These are phyloP conservation scores for Parauchenoglanis punctatus DNA, from an alignment of 2,797 vertebrate genomes.

Conservation along the genomic window DNA sequence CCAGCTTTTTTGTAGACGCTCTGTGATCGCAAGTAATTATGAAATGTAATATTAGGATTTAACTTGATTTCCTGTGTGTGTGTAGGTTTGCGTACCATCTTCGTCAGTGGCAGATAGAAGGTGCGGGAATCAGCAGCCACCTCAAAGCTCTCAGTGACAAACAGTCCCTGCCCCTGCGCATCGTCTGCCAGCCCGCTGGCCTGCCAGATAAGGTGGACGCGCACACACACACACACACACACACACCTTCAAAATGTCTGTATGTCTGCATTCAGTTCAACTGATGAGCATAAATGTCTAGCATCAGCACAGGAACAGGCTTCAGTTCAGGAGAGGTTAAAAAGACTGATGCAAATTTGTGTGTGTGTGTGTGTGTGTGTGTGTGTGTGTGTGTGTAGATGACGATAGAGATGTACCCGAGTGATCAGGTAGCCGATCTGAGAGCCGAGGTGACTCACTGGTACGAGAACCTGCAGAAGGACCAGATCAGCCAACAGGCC, in stretches of 20 bases:
- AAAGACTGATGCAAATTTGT: neutral
- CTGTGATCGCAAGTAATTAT: too few relatives aligned
- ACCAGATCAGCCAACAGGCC: slow-evolving; percentile 98
- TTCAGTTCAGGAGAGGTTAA: neutral
- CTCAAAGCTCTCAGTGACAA: slow-evolving; percentile 97
- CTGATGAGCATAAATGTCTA: neutral
- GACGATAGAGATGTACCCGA: slow-evolving; percentile 99
- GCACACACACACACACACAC: neutral
- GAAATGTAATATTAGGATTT: neutral
- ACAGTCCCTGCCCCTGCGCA: slow-evolving; percentile 92
- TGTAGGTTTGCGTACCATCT: slow-evolving; percentile 96
- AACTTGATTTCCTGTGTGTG: neutral
- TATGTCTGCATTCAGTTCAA: neutral
- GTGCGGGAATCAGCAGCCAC: slow-evolving; percentile 97
- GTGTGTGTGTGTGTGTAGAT: slow-evolving; percentile 75
- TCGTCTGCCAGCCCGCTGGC: slow-evolving; percentile 96
- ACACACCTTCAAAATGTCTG: neutral
- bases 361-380: neutral
- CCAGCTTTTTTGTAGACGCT: neutral
- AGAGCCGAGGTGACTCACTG: slow-evolving; percentile 97
- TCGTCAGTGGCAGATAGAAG: slow-evolving; percentile 98
- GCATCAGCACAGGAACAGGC: neutral
- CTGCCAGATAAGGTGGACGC: slow-evolving; percentile 93
- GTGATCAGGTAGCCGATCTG: slow-evolving; percentile 96
- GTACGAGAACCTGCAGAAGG: slow-evolving; percentile 99